phyloP scores from a whole-genome alignment of 2,113 vertebrate species.

The Oncorhynchus gorbuscha region DNA sequence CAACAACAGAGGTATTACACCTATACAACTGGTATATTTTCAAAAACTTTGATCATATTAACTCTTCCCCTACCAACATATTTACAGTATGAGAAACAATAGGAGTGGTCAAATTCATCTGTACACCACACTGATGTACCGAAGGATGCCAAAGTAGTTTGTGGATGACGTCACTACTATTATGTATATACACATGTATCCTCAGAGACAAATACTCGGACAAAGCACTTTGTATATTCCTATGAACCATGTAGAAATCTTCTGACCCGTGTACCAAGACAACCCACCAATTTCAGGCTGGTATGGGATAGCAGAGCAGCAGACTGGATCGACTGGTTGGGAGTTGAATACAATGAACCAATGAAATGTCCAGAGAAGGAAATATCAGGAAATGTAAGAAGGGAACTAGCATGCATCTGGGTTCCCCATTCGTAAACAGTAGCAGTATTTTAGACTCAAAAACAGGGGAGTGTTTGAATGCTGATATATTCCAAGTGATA shows the following conservation, averaged over 20 bases:
- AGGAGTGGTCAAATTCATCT: conserved; percentile 30
- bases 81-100: conserved; percentile 44
- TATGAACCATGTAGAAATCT: conserved; percentile 13
- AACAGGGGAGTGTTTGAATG: too few relatives aligned
- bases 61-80: conserved; percentile 7
- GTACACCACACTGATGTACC: conserved; percentile 21
- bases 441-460: background rate
- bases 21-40: conserved; percentile 63
- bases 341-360: background rate
- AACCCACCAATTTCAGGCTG: background rate
- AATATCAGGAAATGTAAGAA: too few relatives aligned
- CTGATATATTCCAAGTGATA: too few relatives aligned
- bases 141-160: background rate
- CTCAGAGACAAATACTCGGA: background rate
- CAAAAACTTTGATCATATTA: conserved; percentile 50
- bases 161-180: conserved; percentile 3
- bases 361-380: background rate
- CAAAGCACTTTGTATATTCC: conserved; percentile 52
- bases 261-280: too few relatives aligned
- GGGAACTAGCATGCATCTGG: too few relatives aligned
- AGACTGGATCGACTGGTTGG: background rate
- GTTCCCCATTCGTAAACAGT: background rate
- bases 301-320: background rate
- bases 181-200: too few relatives aligned
- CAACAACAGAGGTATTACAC: conserved; percentile 56